Evolutionary conservation across 35 echinoderm and acorn worm genomes (phyloP).

Genomic region (Apostichopus parvimensis): DNA sequence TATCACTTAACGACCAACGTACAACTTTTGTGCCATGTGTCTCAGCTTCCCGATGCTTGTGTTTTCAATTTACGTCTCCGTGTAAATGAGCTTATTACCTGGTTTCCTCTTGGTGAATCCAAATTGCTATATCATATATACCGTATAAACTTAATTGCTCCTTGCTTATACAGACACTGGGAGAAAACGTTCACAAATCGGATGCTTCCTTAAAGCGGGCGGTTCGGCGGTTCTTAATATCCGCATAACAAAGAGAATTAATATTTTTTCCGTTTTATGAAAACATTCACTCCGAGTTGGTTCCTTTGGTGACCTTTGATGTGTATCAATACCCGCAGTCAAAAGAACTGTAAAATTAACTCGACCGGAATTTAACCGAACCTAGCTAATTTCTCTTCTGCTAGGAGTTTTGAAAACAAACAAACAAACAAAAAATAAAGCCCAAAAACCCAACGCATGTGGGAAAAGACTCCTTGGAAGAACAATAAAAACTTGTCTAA

Average conservation of each 20-base stretch:
- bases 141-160: background rate
- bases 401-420: too few relatives aligned
- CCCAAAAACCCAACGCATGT: too few relatives aligned
- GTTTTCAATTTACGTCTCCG: slow-evolving; percentile 17
- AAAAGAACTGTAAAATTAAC: too few relatives aligned
- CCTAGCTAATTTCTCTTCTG: too few relatives aligned
- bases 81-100: slow-evolving; percentile 20
- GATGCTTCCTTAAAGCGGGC: slow-evolving; percentile 5
- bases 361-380: too few relatives aligned
- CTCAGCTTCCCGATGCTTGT: background rate
- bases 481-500: too few relatives aligned
- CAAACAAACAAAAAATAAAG: too few relatives aligned
- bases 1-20: background rate
- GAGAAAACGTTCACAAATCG: background rate
- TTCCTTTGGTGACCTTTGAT: slow-evolving; percentile 4
- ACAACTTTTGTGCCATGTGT: too few relatives aligned
- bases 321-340: background rate
- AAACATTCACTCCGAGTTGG: background rate
- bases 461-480: too few relatives aligned
- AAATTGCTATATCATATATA: background rate
- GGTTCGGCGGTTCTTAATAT: background rate
- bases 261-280: background rate
- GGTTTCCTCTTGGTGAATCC: background rate
- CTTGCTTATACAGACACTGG: background rate
- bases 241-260: background rate